Evolutionary conservation across 2,113 vertebrate species (phyloP), one percentile per base, ranked within the genome.

Genomic region (Campylorhamphus procurvoides): DNA sequence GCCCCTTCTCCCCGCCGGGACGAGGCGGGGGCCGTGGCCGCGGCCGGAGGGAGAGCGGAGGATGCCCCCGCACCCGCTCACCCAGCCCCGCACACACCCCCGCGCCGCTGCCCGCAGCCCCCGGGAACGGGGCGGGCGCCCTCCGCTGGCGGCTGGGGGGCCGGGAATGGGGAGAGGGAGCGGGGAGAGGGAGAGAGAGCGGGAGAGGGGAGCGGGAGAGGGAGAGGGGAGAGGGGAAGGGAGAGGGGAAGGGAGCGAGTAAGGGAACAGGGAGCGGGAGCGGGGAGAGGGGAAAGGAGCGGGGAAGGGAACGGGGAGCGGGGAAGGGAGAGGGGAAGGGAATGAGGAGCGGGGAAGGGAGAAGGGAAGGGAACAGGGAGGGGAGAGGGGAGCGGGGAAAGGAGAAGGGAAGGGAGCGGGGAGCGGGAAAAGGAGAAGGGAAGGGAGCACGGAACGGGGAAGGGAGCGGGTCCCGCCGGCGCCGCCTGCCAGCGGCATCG

Each of bases 71-170:
- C 42, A 23, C 6, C 7, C 16, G 37, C 37, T 37, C 37, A 40
- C 11, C 40, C 40, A 40, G 40, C 40, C 40, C 18, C 22, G 20
- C 66, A 22, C 5, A 10, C 4, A 4, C 10, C 19, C 37, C 7
- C 10, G 23, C 31, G 14, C 23, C 35, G 28, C 18, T 10, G 46
- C 46, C 46, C 17, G 35, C 10, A 4, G 39, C 18, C 31, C 35
- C 18, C 12, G 50, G 33, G 83, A 68, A 93, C 91, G 69, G 69
- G 50, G 25, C 50, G 89, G 25, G 92, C 91, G 94, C 97, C 97
- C 97, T 97, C 96, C 53, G 64, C 96, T 96, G 97, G 94, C 80
- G 46, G 67, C 87, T 29, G 37, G 24, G 44, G 53, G 33, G 42
- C 73, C n/a, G 19, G 33, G 49, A 74, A 33, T 7, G 35, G 63